A percentile compares a stretch with the other conserved stretches of the same genome.
These are phyloP conservation scores for Macquaria ambigua DNA, from an alignment of 2,113 vertebrate species.

Conservation along the genomic window DNA sequence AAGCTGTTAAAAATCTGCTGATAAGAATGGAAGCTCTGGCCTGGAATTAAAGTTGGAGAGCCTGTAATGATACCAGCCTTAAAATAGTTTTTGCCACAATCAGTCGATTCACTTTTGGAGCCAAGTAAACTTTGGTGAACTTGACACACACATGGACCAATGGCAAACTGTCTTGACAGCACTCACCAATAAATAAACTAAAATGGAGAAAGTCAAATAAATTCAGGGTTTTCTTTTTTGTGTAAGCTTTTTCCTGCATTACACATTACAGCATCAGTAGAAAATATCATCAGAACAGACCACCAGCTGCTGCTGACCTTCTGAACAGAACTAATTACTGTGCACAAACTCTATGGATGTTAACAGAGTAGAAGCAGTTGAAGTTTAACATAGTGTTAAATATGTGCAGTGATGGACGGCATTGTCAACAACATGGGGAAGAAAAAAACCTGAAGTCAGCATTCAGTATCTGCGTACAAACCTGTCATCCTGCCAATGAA, in stretches of 20 bases:
- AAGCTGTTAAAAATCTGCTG: no score
- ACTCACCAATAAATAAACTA: no score
- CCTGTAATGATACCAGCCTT: no score
- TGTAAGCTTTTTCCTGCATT: no score
- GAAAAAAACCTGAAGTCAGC: not conserved
- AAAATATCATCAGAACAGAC: not conserved
- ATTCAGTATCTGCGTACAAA: not conserved
- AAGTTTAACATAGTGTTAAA: not conserved
- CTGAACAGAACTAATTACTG: not conserved
- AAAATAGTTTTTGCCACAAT: no score
- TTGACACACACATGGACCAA: no score
- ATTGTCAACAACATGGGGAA: not conserved
- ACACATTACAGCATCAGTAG: not conserved
- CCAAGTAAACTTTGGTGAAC: no score
- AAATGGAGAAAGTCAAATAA: not conserved
- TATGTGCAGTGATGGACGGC: slow-evolving; percentile 9
- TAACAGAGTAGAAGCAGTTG: not conserved
- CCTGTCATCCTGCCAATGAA: not conserved
- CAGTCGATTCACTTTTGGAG: no score
- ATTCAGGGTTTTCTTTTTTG: no score
- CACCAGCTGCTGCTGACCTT: not conserved
- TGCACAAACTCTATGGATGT: not conserved
- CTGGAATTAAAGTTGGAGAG: no score
- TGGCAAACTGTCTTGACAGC: no score
- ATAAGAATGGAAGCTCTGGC: no score